Conservation (phyloP, 1,140 invertebrate genomes). For the Cyphomyrmex costatus region DNA sequence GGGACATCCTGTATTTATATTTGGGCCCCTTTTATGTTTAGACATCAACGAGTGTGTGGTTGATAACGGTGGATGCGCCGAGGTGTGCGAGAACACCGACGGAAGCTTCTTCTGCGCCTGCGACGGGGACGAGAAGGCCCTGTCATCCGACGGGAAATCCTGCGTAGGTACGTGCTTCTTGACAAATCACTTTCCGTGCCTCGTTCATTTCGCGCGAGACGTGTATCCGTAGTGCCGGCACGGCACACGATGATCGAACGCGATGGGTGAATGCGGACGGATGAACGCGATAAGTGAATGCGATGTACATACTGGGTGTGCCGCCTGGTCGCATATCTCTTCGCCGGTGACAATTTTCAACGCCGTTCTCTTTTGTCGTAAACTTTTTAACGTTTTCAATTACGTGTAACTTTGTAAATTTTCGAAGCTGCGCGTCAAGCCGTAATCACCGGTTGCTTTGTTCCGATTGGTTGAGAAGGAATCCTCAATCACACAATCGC, state of each 20-base stretch:
- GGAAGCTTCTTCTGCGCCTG: conserved; percentile 89
- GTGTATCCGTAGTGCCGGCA: not conserved
- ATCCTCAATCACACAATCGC: too few species aligned
- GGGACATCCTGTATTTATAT: too few species aligned
- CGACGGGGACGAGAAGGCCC: conserved; percentile 84
- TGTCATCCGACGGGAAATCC: conserved; percentile 82
- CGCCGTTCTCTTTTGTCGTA: not conserved
- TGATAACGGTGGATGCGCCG: conserved; percentile 90
- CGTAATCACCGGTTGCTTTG: too few species aligned
- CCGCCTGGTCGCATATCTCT: not conserved
- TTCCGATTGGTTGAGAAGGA: too few species aligned
- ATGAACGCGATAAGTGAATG: not conserved
- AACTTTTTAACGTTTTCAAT: conserved; percentile 50
- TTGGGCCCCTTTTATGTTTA: conserved; percentile 58
- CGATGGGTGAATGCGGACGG: not conserved
- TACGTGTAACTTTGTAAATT: conserved; percentile 25
- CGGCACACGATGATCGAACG: conserved; percentile 24
- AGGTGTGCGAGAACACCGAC: conserved; percentile 90
- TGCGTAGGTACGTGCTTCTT: conserved; percentile 81
- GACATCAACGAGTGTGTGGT: conserved; percentile 91
- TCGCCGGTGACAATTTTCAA: not conserved
- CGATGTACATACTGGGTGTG: not conserved
- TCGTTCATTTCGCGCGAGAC: conserved; percentile 27
- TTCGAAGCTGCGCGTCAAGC: not conserved
- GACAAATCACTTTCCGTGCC: conserved; percentile 35